Percentiles rank a stretch among this genome's conserved stretches.
phyloP scores from a whole-genome alignment of 2,888 invertebrate genomes.

The Hyposoter didymator region DNA sequence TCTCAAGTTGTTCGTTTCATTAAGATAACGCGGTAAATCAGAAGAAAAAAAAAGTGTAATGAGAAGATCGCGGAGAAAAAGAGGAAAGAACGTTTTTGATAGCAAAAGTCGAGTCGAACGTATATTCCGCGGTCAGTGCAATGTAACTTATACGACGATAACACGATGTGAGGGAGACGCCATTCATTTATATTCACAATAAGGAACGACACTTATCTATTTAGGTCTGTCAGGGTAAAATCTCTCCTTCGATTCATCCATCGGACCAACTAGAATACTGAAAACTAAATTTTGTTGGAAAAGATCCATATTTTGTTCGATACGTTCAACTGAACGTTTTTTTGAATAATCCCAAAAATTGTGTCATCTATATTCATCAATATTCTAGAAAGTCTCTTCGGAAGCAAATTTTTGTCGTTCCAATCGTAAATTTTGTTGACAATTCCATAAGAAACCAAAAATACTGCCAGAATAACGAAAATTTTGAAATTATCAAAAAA shows the following conservation, averaged over 20 bases:
- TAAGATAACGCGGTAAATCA: slow-evolving; percentile 11
- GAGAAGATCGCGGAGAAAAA: neutral
- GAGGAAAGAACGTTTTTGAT: slow-evolving; percentile 28
- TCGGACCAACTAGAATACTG: no score
- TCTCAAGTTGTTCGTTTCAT: slow-evolving; percentile 25
- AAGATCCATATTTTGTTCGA: no score
- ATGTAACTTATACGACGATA: slow-evolving; percentile 23
- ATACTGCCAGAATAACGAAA: no score
- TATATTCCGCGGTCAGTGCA: slow-evolving; percentile 8
- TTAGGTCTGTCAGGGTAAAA: slow-evolving; percentile 71
- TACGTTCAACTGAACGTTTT: no score
- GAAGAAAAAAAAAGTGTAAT: neutral
- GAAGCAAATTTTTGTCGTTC: no score
- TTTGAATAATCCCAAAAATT: no score
- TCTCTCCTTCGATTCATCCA: slow-evolving; percentile 9
- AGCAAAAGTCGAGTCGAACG: slow-evolving; percentile 36
- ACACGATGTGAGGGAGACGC: slow-evolving; percentile 14
- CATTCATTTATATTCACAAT: slow-evolving; percentile 32
- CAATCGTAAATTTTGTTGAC: no score
- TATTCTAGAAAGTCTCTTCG: no score
- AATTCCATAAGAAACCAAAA: no score
- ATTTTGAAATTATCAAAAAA: no score
- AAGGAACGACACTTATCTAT: slow-evolving; percentile 74
- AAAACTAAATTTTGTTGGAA: no score
- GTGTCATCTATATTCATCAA: no score